Conservation (phyloP, 2,797 vertebrate genomes). For the Mionectes olivaceus region DNA sequence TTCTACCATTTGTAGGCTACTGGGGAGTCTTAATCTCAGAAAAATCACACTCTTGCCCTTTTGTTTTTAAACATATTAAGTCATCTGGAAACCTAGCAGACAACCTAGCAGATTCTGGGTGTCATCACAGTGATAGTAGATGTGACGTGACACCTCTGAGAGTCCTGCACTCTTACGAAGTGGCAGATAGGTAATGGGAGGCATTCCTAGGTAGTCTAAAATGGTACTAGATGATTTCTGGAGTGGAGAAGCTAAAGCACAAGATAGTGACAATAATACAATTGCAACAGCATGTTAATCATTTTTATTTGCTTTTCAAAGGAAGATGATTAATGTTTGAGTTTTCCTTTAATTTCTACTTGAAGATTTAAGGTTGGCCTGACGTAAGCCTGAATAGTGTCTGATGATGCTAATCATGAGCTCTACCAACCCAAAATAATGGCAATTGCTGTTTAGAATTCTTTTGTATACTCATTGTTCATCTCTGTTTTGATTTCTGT, state of each 20-base stretch:
- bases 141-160: neutral
- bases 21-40: neutral
- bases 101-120: neutral
- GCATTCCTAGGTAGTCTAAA: neutral
- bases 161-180: neutral
- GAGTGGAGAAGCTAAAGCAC: neutral
- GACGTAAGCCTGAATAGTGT: neutral
- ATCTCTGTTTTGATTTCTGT: neutral
- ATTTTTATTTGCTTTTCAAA: conserved; percentile 9
- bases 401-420: neutral
- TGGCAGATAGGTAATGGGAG: neutral
- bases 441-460: neutral
- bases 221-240: neutral
- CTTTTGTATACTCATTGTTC: neutral
- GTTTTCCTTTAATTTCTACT: neutral
- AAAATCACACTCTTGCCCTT: neutral
- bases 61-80: neutral
- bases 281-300: neutral
- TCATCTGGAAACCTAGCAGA: neutral
- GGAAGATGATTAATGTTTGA: neutral
- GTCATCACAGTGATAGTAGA: neutral
- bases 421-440: neutral
- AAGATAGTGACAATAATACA: neutral
- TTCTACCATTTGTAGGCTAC: neutral
- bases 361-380: neutral